Conservation (phyloP, 2,888 invertebrate species). For the Andrena camellia region DNA sequence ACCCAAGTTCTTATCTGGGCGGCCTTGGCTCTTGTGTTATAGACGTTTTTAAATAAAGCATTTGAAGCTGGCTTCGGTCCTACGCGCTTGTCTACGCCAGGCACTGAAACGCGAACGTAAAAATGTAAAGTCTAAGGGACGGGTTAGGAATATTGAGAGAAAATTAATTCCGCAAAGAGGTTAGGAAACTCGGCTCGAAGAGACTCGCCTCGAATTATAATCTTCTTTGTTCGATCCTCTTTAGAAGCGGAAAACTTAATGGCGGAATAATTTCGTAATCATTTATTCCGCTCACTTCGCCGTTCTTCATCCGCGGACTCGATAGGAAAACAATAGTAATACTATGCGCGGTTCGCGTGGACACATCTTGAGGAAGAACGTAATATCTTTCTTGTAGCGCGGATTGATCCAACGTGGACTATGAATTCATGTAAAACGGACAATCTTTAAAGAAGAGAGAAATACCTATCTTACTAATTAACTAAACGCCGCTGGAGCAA, state of each 20-base stretch:
- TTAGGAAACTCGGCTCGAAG: constrained; percentile 39
- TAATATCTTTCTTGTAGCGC: neutral
- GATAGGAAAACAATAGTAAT: constrained; percentile 59
- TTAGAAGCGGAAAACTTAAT: constrained; percentile 42
- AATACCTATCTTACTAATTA: no score
- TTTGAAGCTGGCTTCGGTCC: neutral
- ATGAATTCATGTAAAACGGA: neutral
- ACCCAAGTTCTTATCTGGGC: neutral
- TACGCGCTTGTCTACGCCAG: neutral
- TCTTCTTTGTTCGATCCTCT: constrained; percentile 37
- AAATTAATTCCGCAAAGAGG: constrained; percentile 43
- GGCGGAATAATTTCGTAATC: constrained; percentile 56
- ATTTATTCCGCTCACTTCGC: constrained; percentile 46
- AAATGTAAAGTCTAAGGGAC: constrained; percentile 14
- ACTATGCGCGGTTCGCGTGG: constrained; percentile 40
- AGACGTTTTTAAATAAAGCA: neutral
- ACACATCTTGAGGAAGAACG: constrained; percentile 4
- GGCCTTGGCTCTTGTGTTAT: neutral
- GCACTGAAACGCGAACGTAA: neutral
- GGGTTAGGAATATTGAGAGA: constrained; percentile 9
- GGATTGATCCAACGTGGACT: neutral
- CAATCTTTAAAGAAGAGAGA: neutral
- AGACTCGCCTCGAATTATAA: constrained; percentile 48
- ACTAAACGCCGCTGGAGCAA: neutral
- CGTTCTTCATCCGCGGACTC: constrained; percentile 40